Evolutionary conservation across 1,140 invertebrate species (phyloP).

Genomic region (Apis mellifera): DNA sequence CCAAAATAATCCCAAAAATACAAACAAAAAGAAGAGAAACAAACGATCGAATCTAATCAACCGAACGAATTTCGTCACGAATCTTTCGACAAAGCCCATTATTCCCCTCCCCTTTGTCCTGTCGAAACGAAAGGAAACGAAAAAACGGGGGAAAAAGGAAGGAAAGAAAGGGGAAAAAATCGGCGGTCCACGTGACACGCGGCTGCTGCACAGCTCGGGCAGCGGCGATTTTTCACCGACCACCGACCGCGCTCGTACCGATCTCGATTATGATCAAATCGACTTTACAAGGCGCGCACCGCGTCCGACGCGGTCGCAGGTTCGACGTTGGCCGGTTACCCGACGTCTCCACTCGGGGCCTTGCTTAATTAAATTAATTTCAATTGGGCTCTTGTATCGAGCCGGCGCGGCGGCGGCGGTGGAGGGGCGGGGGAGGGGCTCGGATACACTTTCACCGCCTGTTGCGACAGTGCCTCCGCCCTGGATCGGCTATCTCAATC

Average conservation of each 20-base stretch:
- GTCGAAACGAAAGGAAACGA: too few relatives aligned
- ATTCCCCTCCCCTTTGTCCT: not conserved
- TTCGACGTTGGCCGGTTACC: constrained; percentile 18
- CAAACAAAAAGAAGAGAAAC: too few relatives aligned
- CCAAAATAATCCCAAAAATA: too few relatives aligned
- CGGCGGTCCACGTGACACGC: not conserved
- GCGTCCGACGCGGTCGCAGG: constrained; percentile 31
- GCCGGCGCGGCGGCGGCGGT: not conserved
- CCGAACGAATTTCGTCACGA: not conserved
- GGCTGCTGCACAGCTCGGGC: not conserved
- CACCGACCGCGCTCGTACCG: not conserved
- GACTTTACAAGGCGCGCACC: constrained; percentile 8
- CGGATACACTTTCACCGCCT: constrained; percentile 73
- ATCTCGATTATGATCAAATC: constrained; percentile 50
- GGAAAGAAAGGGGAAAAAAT: not conserved
- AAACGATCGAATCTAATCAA: too few relatives aligned
- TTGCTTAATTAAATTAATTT: constrained; percentile 77
- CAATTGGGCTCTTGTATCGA: constrained; percentile 70
- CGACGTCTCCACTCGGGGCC: constrained; percentile 41
- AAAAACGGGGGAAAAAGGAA: too few relatives aligned
- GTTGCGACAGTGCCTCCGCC: constrained; percentile 68
- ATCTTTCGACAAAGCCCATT: not conserved
- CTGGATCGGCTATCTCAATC: constrained; percentile 64
- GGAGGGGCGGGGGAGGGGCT: constrained; percentile 13
- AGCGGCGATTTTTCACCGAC: constrained; percentile 28